Percentiles rank a stretch among this genome's conserved stretches.
These are phyloP conservation scores for Eriocheir sinensis DNA, from an alignment of 1,140 invertebrate species.

Conservation along the genomic window DNA sequence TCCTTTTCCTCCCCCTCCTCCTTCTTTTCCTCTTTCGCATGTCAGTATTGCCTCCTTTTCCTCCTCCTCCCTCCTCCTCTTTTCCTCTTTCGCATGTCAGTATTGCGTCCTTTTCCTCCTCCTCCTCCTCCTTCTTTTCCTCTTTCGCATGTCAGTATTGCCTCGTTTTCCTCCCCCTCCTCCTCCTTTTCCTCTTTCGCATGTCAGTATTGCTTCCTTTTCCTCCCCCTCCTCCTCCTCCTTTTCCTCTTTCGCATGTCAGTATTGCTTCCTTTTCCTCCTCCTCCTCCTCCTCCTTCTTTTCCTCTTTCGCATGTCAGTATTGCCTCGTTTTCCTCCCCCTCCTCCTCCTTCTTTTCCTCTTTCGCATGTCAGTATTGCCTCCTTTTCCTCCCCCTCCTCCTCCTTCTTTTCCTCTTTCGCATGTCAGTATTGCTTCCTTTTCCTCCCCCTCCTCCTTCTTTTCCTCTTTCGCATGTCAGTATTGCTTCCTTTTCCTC, in stretches of 20 bases:
- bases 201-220: not conserved
- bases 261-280: not conserved
- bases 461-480: not conserved
- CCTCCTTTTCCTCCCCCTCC: not conserved
- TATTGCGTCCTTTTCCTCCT: not conserved
- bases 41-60: not conserved
- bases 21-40: not conserved
- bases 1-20: not conserved
- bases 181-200: slow-evolving; percentile 24
- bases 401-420: not conserved
- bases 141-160: not conserved
- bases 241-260: not conserved
- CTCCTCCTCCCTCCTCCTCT: not conserved
- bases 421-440: not conserved
- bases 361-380: not conserved
- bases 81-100: not conserved
- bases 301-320: not conserved
- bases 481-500: not conserved
- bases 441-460: slow-evolving; percentile 5
- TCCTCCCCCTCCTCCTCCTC: not conserved
- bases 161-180: not conserved
- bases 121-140: not conserved
- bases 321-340: not conserved
- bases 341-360: slow-evolving; percentile 4
- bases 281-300: slow-evolving; percentile 20